Base-by-base conservation (phyloP, 2,797 vertebrate species). In the Enteromius argenteus region DNA sequence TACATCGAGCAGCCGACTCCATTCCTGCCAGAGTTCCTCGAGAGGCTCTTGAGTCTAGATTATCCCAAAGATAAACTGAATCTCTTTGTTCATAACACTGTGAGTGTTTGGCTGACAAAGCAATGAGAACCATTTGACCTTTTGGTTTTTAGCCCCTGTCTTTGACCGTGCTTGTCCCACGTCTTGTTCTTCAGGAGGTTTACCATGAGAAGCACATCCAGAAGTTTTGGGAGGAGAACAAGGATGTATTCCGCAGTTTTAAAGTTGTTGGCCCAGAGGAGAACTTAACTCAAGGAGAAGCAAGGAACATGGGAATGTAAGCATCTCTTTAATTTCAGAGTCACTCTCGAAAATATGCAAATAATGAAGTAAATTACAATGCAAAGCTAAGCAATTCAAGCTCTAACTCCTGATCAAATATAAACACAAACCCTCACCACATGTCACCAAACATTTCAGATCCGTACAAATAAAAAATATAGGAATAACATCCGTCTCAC, bases 261-360 rank as follows among this genome's bases (percentile, higher is more conserved):
- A 98, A 98, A 93, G 96, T 98, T 87, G 97, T 99, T 88, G 98
- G 98, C 79, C 98, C 98, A 2, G 98, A 99, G 90, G 98, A 99
- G 91, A 94, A 94, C 87, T 84, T 99, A 89, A 99, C 96, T 91
- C 97, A 99, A 95, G 97, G 97, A 14, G 96, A 99, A 90, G 97
- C 97, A 87, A 96, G 98, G 87, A 99, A 99, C 93, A 98, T 99
- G 97, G 98, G 97, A 93, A 99, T 99, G 98, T 99, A 96, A 93
- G 90, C 27, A 76, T 77, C 30, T 56, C 46, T 72, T 83, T 84
- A 64, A 74, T 84, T 79, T 76, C 30, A 81, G 14, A 58, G 42
- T 10, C 32, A 81, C 37, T 64, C 37, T 72, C 13, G 21, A 46
- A 79, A 67, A 83, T 39, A 79, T 66, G 21, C 27, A 46, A 72